Percentiles rank a stretch among this genome's conserved stretches.
phyloP scores from a whole-genome alignment of 2,113 vertebrate genomes.

The Catharus minimus region DNA sequence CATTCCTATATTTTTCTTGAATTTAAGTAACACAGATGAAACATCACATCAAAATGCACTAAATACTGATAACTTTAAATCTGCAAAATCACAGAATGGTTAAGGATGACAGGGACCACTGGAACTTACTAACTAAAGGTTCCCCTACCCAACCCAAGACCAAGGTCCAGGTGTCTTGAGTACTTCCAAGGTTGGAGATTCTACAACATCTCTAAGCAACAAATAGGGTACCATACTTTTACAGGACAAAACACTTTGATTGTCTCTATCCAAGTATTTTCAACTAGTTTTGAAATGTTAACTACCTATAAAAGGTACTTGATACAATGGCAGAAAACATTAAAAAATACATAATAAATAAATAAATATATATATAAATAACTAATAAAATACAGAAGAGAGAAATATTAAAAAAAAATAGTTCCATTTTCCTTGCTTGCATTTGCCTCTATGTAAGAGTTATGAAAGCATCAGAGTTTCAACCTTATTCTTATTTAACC shows the following conservation, averaged over 20 bases:
- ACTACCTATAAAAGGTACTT: neutral
- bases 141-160: neutral
- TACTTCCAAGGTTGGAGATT: neutral
- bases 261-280: neutral
- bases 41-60: neutral
- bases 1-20: neutral
- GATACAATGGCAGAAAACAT: neutral
- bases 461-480: neutral
- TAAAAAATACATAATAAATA: neutral
- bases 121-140: neutral
- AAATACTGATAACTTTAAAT: neutral
- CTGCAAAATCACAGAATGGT: neutral
- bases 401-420: neutral
- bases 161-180: neutral
- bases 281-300: neutral
- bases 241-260: neutral
- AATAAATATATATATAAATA: too few species aligned
- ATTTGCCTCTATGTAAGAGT: neutral
- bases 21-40: neutral
- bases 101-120: neutral
- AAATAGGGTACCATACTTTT: neutral
- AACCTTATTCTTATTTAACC: neutral
- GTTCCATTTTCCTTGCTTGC: neutral
- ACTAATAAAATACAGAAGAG: neutral
- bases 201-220: neutral